Evolutionary conservation across 1,140 invertebrate species (phyloP), one percentile per base, ranked within the genome.

Genomic region (Zaprionus ornatus): DNA sequence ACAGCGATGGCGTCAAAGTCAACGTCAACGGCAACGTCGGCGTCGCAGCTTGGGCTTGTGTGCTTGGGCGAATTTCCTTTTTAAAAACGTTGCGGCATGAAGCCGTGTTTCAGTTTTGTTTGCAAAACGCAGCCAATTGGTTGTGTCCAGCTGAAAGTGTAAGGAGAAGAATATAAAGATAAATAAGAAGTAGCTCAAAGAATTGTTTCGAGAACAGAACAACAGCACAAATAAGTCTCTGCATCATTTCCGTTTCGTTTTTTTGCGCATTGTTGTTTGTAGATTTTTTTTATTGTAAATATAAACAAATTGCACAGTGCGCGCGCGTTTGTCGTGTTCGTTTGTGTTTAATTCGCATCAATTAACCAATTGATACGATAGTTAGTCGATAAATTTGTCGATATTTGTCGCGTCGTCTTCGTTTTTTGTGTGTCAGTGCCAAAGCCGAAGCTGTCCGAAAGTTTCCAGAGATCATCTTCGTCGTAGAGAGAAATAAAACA

Each of bases 71-170:
- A 59, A 64, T 75, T 87, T 82, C 83, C 82, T 84, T 88, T 88
- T 87, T 77, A 88, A 83, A 82, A 79, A 73, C 32, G 54, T 65
- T 54, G 74, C 37, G 37, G 54, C 50, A 56, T 65, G 66, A 52
- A 76, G 78, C 74, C 80, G 75, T 71, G 80, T 64, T 85, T 87
- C 74, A 88, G 84, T 88, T 88, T 78, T 88, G 81, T 84, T 84
- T 68, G 81, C 68, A 63, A 90, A 76, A 74, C 78, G 70, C 70
- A 90, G 81, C 52, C 74, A 84, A 70, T 74, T 88, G 78, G 84
- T 80, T 69, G 84, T 84, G 80, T 48, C 71, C 64, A 27, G 29
- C 19, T 50, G 19, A 23, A 60, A 60, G n/a, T 61, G 25, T 27
- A 67, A 67, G 19, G 15, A 29, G 29, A 15, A 54, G 32, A 13